Evolutionary conservation across 2,888 invertebrate species (phyloP), one percentile per base, ranked within the genome.

Genomic region (Phymatocera aterrima): DNA sequence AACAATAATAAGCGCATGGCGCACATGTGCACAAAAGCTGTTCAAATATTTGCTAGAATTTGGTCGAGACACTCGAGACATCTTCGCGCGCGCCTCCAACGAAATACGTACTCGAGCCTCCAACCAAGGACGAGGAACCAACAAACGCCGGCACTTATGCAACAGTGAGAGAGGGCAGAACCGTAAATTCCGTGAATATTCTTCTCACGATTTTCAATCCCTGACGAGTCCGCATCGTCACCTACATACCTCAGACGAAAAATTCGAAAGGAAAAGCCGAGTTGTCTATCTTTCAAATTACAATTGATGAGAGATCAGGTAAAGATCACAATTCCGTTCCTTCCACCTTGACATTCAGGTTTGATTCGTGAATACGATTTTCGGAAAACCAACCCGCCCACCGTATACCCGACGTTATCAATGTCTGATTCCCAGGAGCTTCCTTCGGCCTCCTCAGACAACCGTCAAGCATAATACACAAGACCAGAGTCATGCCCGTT

Each of bases 21-120:
- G 70, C 81, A 79, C 78, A 79, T 78, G 80, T 77, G 82, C 81
- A 82, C 80, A 82, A 84, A 84, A 85, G 84, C 83, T 85, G 81
- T 79, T 83, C 84, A 84, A 85, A 85, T 85, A 85, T 85, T 85
- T 85, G 84, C 74, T 40, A 70, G 78, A 83, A 81, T 84, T 84
- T 72, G 80, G 81, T 57, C 68, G 78, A 79, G 81, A 74, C 80
- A 81, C 83, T 85, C 79, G 84, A 84, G 84, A 85, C 82, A 79
- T 83, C 80, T 81, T 57, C 10, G 28, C 57, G 28, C 57, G 24
- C 57, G 57, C 57, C 28, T 57, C 57, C 28, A 24, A 28, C 4
- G 57, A 15, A 57, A 57, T 57, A 28, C 15, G 24, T 57, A 28
- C 57, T 57, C 28, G 28, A 57, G 28, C 28, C 12, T 57, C 57